A percentile compares a stretch with the other conserved stretches of the same genome.
These are phyloP conservation scores for Heliornis fulica DNA, from an alignment of 2,113 vertebrate species.

Conservation along the genomic window DNA sequence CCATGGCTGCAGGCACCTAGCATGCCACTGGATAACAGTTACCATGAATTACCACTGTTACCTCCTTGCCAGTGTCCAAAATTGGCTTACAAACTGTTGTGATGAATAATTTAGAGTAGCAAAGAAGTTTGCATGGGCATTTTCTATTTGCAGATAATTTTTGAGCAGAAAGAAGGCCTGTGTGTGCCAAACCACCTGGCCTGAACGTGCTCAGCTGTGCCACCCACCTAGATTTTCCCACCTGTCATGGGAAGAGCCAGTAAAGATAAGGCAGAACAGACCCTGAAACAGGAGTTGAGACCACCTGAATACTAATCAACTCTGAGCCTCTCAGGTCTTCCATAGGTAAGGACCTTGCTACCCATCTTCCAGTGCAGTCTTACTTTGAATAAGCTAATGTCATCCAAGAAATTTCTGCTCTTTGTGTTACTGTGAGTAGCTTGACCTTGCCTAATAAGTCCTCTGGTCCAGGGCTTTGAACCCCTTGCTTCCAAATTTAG, in stretches of 20 bases:
- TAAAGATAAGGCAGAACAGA: not conserved
- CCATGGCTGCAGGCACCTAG: not conserved
- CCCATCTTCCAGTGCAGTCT: not conserved
- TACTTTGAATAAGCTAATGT: not conserved
- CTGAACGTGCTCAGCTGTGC: not conserved
- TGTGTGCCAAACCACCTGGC: not conserved
- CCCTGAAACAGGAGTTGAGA: not conserved
- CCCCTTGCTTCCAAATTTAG: not conserved
- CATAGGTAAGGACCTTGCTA: fast-evolving
- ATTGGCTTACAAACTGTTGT: not conserved
- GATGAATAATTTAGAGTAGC: slow-evolving; percentile 17
- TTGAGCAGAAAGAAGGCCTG: not conserved
- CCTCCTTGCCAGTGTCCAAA: not conserved
- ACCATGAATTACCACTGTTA: not conserved
- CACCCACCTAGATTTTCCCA: not conserved
- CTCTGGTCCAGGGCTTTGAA: not conserved
- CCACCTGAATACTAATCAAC: not conserved
- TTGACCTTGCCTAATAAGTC: not conserved
- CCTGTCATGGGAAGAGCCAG: not conserved
- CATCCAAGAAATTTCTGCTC: not conserved
- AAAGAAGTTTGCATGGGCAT: not conserved
- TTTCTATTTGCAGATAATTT: not conserved
- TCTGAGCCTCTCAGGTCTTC: not conserved
- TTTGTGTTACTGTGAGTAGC: not conserved
- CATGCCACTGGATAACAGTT: not conserved